Base-by-base conservation (phyloP, 2,113 vertebrate species). In the Sialia sialis region DNA sequence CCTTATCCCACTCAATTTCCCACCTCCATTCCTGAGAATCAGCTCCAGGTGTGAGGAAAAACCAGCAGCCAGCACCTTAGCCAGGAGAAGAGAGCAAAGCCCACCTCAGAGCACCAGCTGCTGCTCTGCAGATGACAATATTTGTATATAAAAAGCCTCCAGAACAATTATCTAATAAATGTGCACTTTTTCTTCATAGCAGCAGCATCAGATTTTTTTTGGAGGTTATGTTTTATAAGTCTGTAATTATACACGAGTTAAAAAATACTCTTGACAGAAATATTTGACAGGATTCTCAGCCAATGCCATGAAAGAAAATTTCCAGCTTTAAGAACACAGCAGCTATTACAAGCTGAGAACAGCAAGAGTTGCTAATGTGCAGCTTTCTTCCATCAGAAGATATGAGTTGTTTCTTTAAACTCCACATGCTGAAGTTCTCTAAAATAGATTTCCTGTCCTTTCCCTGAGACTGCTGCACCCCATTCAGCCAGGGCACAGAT, bases 401-500 rank as follows among this genome's bases (percentile, higher is more conserved):
- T 32, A 52, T 0, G 0, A 52, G 38, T 19, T 4, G 0, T 27
- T 75, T 74, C 84, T 94, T 82, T 25, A 78, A 91, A 76, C 46
- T 46, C 39, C 34, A 23, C 48, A 72, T 3, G 60, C 56, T 75
- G 15, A 84, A 87, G 49, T 76, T 95, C 77, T 93, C 52, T 34
- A 34, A 91, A 92, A 91, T 16, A 91, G 69, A 84, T 82, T 79
- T 94, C 41, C 74, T 75, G 54, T 75, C 56, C 58, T 78, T 90
- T 90, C 69, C 60, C 19, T 56, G 27, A 46, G 86, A 39, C 22
- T 67, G 69, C 66, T 87, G 91, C 82, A 68, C 54, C 69, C 73
- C 62, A 89, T 68, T 91, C 87, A 94, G 74, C 41, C 95, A 92
- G 56, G 58, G 66, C 84, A 91, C 32, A 84, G 91, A 58, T 62